Evolutionary conservation across 2,888 invertebrate species (phyloP).

Genomic region (Euplagia quadripunctaria): DNA sequence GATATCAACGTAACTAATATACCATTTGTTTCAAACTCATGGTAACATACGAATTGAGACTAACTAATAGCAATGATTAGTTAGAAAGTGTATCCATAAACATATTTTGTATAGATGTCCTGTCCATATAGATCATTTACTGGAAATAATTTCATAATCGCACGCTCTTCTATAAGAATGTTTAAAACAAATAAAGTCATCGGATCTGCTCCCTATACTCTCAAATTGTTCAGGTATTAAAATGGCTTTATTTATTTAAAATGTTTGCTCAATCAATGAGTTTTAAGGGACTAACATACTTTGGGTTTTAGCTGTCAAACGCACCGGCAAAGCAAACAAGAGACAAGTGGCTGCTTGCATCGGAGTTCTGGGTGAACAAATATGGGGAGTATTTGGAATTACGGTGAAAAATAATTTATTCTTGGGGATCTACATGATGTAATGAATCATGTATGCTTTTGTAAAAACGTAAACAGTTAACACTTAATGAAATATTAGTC

Average conservation of each 20-base stretch:
- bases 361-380: conserved; percentile 80
- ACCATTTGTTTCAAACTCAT: no score
- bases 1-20: no score
- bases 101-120: no score
- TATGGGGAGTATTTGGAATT: conserved; percentile 71
- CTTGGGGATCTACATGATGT: conserved; percentile 61
- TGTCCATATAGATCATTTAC: conserved; percentile 29
- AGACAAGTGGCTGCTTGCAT: conserved; percentile 74
- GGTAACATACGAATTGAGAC: no score
- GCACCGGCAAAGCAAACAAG: conserved; percentile 81
- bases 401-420: conserved; percentile 78
- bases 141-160: conserved; percentile 51
- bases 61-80: no score
- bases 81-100: no score
- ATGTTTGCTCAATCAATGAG: conserved; percentile 83
- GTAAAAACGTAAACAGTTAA: not conserved
- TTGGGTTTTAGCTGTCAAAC: conserved; percentile 87
- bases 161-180: conserved; percentile 70
- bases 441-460: conserved; percentile 58
- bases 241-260: conserved; percentile 74
- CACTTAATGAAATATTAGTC: not conserved
- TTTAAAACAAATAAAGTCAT: conserved; percentile 68
- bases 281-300: conserved; percentile 83
- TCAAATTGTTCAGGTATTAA: conserved; percentile 84
- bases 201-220: conserved; percentile 82